Evolutionary conservation across 1,140 invertebrate species (phyloP).

Genomic region (Apocrypta bakeri): DNA sequence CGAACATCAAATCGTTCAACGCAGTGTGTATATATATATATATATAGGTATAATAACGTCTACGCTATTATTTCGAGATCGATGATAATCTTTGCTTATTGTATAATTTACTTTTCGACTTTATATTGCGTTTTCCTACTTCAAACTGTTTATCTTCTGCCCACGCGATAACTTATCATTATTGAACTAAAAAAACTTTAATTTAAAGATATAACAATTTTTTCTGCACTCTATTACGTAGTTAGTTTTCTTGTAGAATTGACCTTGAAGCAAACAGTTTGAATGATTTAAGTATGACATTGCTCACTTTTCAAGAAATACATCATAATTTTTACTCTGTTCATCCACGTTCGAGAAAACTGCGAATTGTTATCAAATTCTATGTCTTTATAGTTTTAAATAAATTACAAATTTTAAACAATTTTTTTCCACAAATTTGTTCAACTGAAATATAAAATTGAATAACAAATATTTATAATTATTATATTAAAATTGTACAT

Average conservation of each 20-base stretch:
- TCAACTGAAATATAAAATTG: too few species aligned
- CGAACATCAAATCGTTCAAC: neutral
- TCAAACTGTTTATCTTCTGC: too few species aligned
- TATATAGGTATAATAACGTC: too few species aligned
- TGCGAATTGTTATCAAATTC: neutral
- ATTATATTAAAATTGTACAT: too few species aligned
- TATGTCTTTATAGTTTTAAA: neutral
- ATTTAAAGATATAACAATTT: neutral
- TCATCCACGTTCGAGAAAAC: neutral
- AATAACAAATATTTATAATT: too few species aligned
- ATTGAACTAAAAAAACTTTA: too few species aligned
- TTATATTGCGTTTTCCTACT: too few species aligned
- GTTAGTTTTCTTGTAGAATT: neutral
- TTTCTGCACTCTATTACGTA: neutral
- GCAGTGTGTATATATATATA: too few species aligned
- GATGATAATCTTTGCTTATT: neutral
- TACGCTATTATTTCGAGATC: neutral
- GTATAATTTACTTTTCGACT: neutral
- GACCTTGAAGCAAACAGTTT: slow-evolving; percentile 3
- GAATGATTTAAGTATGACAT: slow-evolving; percentile 14
- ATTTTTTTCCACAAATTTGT: too few species aligned
- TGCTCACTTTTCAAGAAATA: neutral
- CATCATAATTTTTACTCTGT: neutral
- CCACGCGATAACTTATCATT: too few species aligned
- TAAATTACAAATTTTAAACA: too few species aligned